Base-by-base conservation (phyloP, 2,797 vertebrate genomes). In the Syngnathus rostellatus region DNA sequence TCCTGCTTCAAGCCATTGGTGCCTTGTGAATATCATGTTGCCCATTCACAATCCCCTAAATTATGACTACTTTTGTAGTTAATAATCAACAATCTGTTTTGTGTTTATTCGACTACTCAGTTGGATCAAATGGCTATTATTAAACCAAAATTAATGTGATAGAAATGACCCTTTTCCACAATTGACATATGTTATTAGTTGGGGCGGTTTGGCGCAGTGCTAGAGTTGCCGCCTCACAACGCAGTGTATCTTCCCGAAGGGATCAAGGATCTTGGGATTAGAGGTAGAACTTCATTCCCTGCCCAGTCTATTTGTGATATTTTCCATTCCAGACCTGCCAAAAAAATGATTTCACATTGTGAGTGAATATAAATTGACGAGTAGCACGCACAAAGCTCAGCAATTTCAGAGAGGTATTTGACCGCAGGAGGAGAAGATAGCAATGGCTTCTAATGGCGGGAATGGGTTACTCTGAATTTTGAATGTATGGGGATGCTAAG, bases 251-350 rank as follows among this genome's bases (percentile, higher is more conserved):
- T 80, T 82, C 69, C 77, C 76, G 61, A 11, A 63, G 75, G 80
- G 82, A 82, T 76, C 68, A 66, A 43, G 68, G 58, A 59, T 62
- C 58, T 81, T 76, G 59, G 63, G 25, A 68, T 80, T 65, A 69
- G 71, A 77, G 68, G 65, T 68, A 66, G 62, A 68, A 61, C 70
- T 78, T 73, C 68, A 77, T 77, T 72, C 72, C 65, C 39, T 75
- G 74, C 75, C 75, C 78, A 71, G 66, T 41, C 72, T 76, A 68
- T 69, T 60, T 60, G 71, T 80, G 76, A 85, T 83, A 77, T 72
- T 84, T 88, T 87, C 78, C 81, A 80, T 77, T 73, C 45, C 59
- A 70, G 39, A 62, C 80, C 72, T 80, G 80, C 70, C 81, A 69
- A 77, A 76, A 77, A 76, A 1, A 9, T 69, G 74, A 68, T 68